Conservation (phyloP, 2,888 invertebrate species). For the Incurvaria masculella region DNA sequence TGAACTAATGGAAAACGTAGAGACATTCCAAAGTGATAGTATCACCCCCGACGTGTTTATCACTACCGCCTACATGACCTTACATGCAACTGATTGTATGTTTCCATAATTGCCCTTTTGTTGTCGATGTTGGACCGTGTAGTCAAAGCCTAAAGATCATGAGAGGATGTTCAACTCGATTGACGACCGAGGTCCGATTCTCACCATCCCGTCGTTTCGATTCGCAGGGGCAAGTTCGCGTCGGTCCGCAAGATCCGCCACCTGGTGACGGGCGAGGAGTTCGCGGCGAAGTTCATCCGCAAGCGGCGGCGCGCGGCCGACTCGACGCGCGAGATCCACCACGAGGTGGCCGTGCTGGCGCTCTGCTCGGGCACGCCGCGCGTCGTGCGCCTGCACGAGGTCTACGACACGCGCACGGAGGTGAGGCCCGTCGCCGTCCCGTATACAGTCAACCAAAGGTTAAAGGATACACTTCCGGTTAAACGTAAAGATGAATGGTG, state of each 20-base stretch:
- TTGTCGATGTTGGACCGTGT: not conserved
- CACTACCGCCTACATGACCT: not conserved
- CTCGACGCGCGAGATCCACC: conserved; percentile 84
- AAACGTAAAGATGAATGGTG: too few species aligned
- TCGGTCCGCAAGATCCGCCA: conserved; percentile 90
- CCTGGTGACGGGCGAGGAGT: conserved; percentile 80
- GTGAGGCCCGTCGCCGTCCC: too few species aligned
- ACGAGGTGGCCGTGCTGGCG: conserved; percentile 91
- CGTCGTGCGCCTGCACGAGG: conserved; percentile 89
- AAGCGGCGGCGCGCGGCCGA: conserved; percentile 85
- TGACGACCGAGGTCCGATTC: not conserved
- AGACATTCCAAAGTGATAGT: not conserved
- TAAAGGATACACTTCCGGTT: too few species aligned
- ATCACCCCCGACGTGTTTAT: not conserved
- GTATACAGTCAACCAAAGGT: too few species aligned
- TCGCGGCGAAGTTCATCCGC: conserved; percentile 95
- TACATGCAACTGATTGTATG: not conserved
- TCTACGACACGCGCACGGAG: conserved; percentile 13
- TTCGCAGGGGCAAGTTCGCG: conserved; percentile 96
- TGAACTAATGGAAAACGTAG: too few species aligned
- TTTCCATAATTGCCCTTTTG: not conserved
- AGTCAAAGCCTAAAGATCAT: too few species aligned
- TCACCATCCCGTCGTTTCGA: too few species aligned
- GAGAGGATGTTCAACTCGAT: not conserved
- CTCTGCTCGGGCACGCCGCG: conserved; percentile 79